Percentiles rank a stretch among this genome's conserved stretches.
These are phyloP conservation scores for Caenorhabditis brenneri DNA, from an alignment of 1,140 invertebrate species.

Conservation along the genomic window DNA sequence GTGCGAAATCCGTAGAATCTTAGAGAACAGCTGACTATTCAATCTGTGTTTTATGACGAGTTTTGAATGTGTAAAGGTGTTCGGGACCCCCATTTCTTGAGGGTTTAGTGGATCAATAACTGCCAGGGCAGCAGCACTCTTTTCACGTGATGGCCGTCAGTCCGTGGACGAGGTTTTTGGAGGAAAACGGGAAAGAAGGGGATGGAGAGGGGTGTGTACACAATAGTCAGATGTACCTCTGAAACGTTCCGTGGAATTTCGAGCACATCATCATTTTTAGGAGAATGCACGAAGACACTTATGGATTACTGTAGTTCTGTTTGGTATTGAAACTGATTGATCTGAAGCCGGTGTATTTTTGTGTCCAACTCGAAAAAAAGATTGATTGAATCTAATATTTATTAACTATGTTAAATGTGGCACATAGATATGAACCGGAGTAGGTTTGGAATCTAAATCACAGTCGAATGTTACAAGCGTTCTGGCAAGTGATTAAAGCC, in stretches of 20 bases:
- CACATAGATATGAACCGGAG: not conserved
- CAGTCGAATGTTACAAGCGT: not conserved
- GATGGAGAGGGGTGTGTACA: not conserved
- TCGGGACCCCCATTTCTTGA: not conserved
- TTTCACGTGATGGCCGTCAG: conserved; percentile 5
- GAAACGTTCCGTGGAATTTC: no score
- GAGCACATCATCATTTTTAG: no score
- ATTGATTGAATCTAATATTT: not conserved
- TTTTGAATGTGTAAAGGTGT: not conserved
- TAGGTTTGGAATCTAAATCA: not conserved
- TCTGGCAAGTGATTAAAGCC: conserved; percentile 10
- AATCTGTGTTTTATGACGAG: not conserved
- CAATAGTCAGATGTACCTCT: no score
- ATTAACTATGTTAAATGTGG: not conserved
- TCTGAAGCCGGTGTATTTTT: no score
- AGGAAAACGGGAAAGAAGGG: not conserved
- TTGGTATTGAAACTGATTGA: no score
- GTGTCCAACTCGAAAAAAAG: no score
- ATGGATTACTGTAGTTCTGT: no score
- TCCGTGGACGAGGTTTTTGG: not conserved
- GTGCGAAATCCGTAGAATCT: not conserved
- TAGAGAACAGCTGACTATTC: not conserved
- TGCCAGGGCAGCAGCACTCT: not conserved
- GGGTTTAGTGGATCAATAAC: conserved; percentile 2
- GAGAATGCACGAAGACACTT: not conserved